phyloP scores from a whole-genome alignment of 2,888 invertebrate genomes.

The Parapristionchus giblindavisi region DNA sequence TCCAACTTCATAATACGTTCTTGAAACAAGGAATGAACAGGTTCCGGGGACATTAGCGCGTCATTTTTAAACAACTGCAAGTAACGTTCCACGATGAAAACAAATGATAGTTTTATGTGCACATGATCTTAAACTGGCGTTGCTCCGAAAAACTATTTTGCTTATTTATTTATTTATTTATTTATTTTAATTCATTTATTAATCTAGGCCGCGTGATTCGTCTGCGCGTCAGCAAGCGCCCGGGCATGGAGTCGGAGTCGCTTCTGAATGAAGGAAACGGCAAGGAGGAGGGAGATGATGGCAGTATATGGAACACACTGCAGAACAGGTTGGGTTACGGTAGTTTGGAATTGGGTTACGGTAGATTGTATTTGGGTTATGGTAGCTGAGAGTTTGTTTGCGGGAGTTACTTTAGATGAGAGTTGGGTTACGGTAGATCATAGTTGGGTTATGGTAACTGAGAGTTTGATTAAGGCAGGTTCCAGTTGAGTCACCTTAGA shows the following conservation, averaged over 20 bases:
- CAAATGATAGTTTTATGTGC: no score
- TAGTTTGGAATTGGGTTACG: neutral
- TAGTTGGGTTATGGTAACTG: no score
- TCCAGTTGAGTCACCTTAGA: neutral
- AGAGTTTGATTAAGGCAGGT: no score
- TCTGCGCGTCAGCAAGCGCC: conserved; percentile 79
- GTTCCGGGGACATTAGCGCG: no score
- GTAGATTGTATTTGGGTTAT: no score
- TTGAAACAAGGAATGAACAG: no score
- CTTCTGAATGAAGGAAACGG: conserved; percentile 79
- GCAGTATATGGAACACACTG: conserved; percentile 77
- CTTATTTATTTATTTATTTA: neutral
- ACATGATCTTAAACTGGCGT: no score
- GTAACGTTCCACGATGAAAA: no score
- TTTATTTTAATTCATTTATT: neutral
- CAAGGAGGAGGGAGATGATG: conserved; percentile 53
- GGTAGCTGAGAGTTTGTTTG: no score
- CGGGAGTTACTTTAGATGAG: neutral
- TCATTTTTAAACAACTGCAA: no score
- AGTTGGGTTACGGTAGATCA: neutral
- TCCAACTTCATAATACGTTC: no score
- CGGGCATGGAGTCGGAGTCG: conserved; percentile 86
- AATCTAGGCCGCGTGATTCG: conserved; percentile 73
- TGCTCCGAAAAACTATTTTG: no score
- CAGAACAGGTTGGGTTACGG: conserved; percentile 19